phyloP scores from a whole-genome alignment of 2,888 invertebrate genomes.

The Suillia variegata region DNA sequence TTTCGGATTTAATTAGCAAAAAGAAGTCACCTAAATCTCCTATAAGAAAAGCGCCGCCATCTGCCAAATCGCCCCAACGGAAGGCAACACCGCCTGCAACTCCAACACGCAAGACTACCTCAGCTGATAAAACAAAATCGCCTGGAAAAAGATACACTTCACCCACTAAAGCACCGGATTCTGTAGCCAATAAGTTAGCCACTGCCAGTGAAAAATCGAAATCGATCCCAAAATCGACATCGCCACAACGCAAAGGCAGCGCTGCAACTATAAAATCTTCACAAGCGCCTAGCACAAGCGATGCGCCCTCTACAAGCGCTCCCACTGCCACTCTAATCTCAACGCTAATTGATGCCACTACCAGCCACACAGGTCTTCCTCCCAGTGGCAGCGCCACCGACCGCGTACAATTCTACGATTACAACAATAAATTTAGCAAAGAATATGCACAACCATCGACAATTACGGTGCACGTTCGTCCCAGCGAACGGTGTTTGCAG shows the following conservation, averaged over 20 bases:
- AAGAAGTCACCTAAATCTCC: conserved; percentile 1
- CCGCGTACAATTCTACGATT: conserved; percentile 62
- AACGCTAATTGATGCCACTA: too few relatives aligned
- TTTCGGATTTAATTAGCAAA: conserved; percentile 46
- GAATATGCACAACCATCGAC: conserved; percentile 49
- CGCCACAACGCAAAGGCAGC: conserved; percentile 21
- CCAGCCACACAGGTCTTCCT: too few relatives aligned
- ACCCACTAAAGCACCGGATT: too few relatives aligned
- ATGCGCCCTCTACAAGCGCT: too few relatives aligned
- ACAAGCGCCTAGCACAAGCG: too few relatives aligned
- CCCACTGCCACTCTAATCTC: too few relatives aligned
- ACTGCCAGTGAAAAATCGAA: not conserved
- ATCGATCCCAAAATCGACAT: conserved; percentile 7
- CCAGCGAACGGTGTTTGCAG: conserved; percentile 33
- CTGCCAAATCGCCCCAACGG: too few relatives aligned
- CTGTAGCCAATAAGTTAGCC: too few relatives aligned
- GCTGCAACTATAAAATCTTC: not conserved
- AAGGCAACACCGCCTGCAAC: conserved; percentile 6
- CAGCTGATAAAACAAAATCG: too few relatives aligned
- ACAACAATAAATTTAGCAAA: conserved; percentile 61
- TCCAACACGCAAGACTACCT: too few relatives aligned
- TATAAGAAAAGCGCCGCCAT: not conserved
- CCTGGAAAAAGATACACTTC: too few relatives aligned
- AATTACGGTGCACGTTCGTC: conserved; percentile 52
- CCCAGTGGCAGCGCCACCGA: conserved; percentile 25